Evolutionary conservation across 2,888 invertebrate species (phyloP), one percentile per base, ranked within the genome.

Genomic region (Asteroscopus sphinx): DNA sequence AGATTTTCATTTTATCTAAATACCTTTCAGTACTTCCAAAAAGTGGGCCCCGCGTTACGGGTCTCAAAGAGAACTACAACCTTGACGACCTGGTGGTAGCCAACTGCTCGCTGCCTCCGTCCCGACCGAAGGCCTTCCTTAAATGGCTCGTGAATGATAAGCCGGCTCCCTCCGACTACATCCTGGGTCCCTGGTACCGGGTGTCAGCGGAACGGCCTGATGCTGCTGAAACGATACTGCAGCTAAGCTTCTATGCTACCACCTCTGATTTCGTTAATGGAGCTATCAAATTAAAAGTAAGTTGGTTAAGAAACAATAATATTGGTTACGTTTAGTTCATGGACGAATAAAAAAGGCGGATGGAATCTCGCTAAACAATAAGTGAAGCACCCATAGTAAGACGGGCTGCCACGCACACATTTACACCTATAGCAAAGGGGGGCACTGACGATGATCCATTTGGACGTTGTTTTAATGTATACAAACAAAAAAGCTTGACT

Each of bases 121-220:
- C 98, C 28, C 96, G 96, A 70, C 98, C 98, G 1, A 96, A 96
- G 15, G 96, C 97, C 46, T 95, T 96, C 80, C 95, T 98, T 60
- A 96, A 96, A 79, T 98, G 98, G 98, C 96, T 96, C 90, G 96
- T 98, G 85, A 98, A 98, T 87, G 97, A 96, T 37, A 95, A 96
- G 78, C 96, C 96, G 72, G 96, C 95, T 4, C 93, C 95, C 33
- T 85, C 87, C 37, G 86, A 89, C 8, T 89, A 95, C 68, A 69
- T 96, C 36, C 81, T 83, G 3, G 94, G 95, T 0, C 95, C 95
- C 0, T 95, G 94, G 90, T 83, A 91, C 58, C 89, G 90, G 52
- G 87, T 92, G 44, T 88, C 93, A 4, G 90, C 91, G 15, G 88
- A 92, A 30, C 92, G 96, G 11, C 89, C 81, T 1, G 94, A 93